Evolutionary conservation across 2,113 vertebrate genomes (phyloP).

Genomic region (Marmota flaviventris): DNA sequence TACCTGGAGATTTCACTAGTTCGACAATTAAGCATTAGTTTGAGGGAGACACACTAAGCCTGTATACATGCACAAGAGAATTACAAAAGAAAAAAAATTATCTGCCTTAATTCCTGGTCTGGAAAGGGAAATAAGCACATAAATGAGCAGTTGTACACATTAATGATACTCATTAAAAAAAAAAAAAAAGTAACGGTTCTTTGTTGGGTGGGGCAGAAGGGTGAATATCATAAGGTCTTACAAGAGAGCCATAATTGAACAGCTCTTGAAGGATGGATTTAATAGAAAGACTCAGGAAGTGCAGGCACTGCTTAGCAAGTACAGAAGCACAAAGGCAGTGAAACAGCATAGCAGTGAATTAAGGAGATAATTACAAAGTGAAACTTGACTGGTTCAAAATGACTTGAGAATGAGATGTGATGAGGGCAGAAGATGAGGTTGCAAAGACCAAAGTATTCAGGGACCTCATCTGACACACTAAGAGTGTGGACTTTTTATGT

Average conservation of each 20-base stretch:
- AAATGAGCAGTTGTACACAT: background rate
- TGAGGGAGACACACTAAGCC: background rate
- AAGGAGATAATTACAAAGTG: slow-evolving; percentile 1
- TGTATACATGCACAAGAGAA: background rate
- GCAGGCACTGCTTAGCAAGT: background rate
- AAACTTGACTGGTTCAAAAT: background rate
- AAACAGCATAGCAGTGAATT: background rate
- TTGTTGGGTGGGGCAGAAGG: background rate
- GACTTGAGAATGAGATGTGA: background rate
- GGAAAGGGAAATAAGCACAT: background rate
- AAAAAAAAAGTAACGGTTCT: background rate
- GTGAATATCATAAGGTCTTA: background rate
- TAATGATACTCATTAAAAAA: background rate
- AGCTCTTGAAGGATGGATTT: background rate
- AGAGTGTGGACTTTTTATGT: background rate
- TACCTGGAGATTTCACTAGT: background rate
- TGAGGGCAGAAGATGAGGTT: background rate
- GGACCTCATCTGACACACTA: background rate
- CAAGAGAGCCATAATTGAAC: background rate
- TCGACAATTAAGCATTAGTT: background rate
- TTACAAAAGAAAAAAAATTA: background rate
- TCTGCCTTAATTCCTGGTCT: background rate
- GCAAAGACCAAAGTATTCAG: background rate
- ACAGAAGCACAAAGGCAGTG: background rate
- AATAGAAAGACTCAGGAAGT: background rate